These are phyloP conservation scores for Semnopithecus entellus DNA, from an alignment of 2,113 vertebrate species.

Conservation along the genomic window DNA sequence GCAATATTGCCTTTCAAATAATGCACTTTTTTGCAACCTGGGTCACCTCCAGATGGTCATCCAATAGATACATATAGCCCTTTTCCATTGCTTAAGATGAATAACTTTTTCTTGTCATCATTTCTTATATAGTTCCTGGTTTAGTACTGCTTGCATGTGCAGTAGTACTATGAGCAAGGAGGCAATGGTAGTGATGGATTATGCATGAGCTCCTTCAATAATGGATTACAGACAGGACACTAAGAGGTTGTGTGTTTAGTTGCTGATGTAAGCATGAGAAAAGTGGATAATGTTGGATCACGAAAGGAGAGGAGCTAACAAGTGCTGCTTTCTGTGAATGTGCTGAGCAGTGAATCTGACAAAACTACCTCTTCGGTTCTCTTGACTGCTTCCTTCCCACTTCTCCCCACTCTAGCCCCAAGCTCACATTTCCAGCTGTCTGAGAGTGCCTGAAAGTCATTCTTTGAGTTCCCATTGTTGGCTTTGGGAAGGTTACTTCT, in stretches of 20 bases:
- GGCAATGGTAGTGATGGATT: constrained; percentile 46
- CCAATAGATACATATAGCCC: neutral
- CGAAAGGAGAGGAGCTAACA: neutral
- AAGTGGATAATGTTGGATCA: neutral
- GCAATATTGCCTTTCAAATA: neutral
- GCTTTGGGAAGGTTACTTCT: neutral
- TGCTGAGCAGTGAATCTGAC: neutral
- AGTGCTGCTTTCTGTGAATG: neutral
- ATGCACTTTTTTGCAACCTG: neutral
- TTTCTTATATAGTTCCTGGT: neutral
- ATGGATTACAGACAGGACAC: constrained; percentile 36
- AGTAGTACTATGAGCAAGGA: neutral
- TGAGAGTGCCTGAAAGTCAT: neutral
- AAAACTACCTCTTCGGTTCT: neutral
- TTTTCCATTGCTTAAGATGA: neutral
- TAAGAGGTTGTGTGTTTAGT: constrained; percentile 51
- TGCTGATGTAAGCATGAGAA: constrained; percentile 40
- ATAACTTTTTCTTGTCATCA: neutral
- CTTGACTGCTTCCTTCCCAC: neutral
- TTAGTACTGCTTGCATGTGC: constrained; percentile 53
- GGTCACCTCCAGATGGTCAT: neutral
- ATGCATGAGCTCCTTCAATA: constrained; percentile 60
- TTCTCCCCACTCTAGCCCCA: neutral
- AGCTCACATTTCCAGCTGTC: neutral
- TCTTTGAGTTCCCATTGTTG: neutral